Evolutionary conservation across 2,113 vertebrate species (phyloP).

Genomic region (Neogobius melanostomus): DNA sequence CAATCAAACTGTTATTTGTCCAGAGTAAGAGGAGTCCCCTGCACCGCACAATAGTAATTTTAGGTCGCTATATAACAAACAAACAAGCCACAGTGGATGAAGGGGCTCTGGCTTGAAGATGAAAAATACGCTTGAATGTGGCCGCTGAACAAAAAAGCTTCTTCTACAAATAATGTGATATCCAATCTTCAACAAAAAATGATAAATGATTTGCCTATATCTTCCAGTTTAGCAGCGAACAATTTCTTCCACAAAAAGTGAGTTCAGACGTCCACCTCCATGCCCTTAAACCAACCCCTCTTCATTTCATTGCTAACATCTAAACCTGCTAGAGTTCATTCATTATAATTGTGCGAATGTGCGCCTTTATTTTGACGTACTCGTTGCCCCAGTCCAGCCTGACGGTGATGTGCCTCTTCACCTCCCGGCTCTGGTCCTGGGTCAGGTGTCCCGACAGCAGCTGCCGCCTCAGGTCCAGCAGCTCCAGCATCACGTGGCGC

Average conservation of each 20-base stretch:
- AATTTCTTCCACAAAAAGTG: too few species aligned
- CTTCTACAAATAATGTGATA: too few species aligned
- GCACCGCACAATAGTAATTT: background rate
- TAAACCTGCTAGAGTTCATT: too few species aligned
- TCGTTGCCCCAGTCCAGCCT: slow-evolving; percentile 99
- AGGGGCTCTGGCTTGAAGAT: background rate
- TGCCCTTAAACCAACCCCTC: too few species aligned
- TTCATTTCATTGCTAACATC: too few species aligned
- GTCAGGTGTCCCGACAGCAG: slow-evolving; percentile 94
- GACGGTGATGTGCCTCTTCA: slow-evolving; percentile 94
- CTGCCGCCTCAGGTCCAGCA: slow-evolving; percentile 94
- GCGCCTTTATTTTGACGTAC: slow-evolving; percentile 75
- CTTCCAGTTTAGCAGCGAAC: too few species aligned
- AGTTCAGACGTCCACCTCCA: too few species aligned
- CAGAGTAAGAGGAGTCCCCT: background rate
- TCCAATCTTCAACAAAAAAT: too few species aligned
- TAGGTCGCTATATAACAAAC: background rate
- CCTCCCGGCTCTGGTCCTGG: slow-evolving; percentile 93
- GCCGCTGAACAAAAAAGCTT: too few species aligned
- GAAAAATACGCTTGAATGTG: too few species aligned
- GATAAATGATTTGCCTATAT: too few species aligned
- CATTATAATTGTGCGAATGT: background rate
- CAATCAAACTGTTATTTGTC: slow-evolving; percentile 12
- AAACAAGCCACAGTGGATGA: background rate
- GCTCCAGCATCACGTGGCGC: slow-evolving; percentile 96